Conservation (phyloP, 1,140 invertebrate species). For the Drosophila bocki region DNA sequence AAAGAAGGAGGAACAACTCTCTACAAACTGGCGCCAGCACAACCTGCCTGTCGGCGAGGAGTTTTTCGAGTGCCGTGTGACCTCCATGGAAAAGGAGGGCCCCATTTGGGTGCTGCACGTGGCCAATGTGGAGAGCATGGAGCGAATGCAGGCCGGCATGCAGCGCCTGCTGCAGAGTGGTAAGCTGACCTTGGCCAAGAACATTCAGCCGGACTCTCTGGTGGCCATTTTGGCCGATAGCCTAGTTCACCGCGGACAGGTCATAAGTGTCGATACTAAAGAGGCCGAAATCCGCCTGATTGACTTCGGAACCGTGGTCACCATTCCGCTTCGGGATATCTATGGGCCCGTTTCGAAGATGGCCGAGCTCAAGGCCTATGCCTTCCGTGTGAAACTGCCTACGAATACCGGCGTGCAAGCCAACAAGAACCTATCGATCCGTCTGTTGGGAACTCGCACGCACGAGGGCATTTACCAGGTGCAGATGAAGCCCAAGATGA, state of each 20-base stretch:
- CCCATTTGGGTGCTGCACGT: constrained; percentile 49
- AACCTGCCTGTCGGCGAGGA: constrained; percentile 4
- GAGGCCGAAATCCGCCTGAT: constrained; percentile 38
- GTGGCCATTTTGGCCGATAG: constrained; percentile 14
- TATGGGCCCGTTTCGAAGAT: constrained; percentile 32
- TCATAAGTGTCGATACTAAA: constrained; percentile 14
- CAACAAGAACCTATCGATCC: constrained; percentile 45
- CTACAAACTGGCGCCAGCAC: constrained; percentile 32
- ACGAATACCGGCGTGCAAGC: constrained; percentile 30
- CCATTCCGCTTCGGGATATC: constrained; percentile 1
- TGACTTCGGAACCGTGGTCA: constrained; percentile 32
- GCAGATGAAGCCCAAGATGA: constrained; percentile 44
- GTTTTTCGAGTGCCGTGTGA: constrained; percentile 57
- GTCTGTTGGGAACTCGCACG: constrained; percentile 33
- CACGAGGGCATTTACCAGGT: constrained; percentile 43
- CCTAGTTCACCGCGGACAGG: constrained; percentile 29
- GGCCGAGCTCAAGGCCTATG: constrained; percentile 37
- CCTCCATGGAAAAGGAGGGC: constrained; percentile 37
- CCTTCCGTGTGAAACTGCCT: constrained; percentile 43
- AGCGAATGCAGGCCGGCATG: constrained; percentile 29
- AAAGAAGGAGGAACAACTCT: not conserved
- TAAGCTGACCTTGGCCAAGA: constrained; percentile 4
- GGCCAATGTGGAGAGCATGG: constrained; percentile 24
- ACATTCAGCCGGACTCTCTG: constrained; percentile 20
- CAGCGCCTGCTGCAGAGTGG: not conserved